Conservation (phyloP, 2,888 invertebrate species). For the Ophion ventricosus region DNA sequence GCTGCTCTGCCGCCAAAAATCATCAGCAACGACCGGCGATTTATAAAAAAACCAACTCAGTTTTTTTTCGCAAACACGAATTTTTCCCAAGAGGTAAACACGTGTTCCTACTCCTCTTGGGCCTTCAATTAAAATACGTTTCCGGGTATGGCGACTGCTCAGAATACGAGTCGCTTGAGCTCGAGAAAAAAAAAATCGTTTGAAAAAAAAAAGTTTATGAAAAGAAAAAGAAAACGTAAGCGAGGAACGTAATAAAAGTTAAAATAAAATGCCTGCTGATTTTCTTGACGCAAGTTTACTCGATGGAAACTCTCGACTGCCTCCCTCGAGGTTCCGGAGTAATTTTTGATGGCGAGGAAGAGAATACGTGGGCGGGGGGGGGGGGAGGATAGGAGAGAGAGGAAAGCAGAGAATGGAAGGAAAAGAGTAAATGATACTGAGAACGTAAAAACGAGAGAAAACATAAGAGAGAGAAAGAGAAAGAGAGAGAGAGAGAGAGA, state of each 20-base stretch:
- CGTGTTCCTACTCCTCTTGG: background rate
- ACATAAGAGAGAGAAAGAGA: conserved; percentile 1
- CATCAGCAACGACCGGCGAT: background rate
- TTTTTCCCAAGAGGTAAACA: background rate
- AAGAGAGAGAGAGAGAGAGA: conserved; percentile 33
- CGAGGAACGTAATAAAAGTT: conserved; percentile 32
- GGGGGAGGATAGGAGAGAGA: conserved; percentile 27
- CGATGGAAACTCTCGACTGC: conserved; percentile 50
- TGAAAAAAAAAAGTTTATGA: background rate
- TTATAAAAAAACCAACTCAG: background rate
- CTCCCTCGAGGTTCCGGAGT: conserved; percentile 46
- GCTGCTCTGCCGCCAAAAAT: too few relatives aligned
- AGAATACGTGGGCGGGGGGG: conserved; percentile 1
- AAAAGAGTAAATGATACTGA: conserved; percentile 31
- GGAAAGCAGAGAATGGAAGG: conserved; percentile 14
- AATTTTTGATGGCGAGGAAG: conserved; percentile 48
- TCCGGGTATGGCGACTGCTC: background rate
- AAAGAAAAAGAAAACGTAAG: conserved; percentile 11
- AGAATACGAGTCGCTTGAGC: conserved; percentile 2
- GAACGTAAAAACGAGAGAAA: background rate
- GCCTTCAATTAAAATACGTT: conserved; percentile 1
- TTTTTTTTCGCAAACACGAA: background rate
- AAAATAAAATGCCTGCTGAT: conserved; percentile 45
- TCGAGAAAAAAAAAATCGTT: background rate
- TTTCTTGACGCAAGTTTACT: conserved; percentile 49